These are phyloP conservation scores for Pseudococcus longispinus DNA, from an alignment of 2,888 invertebrate genomes.

Conservation along the genomic window DNA sequence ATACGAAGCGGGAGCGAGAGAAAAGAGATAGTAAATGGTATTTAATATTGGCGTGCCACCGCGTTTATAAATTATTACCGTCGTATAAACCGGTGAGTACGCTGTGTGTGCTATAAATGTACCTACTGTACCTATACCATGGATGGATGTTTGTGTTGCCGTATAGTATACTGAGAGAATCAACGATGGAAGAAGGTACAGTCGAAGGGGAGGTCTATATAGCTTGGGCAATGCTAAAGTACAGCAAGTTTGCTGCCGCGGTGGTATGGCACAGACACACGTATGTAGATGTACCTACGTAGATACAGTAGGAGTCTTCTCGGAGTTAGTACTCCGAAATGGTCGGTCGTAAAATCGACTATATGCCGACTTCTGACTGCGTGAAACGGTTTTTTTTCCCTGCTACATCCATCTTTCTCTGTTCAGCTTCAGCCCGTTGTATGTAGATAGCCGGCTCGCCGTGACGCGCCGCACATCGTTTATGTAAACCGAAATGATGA, in stretches of 20 bases:
- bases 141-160: not conserved
- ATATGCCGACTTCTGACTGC: not conserved
- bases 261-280: not conserved
- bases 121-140: not conserved
- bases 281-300: not conserved
- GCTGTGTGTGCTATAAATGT: slow-evolving; percentile 14
- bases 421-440: not conserved
- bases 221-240: not conserved
- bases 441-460: not conserved
- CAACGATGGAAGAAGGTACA: too few species aligned
- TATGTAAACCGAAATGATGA: slow-evolving; percentile 40
- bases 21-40: slow-evolving; percentile 4
- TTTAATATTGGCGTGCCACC: slow-evolving; percentile 31
- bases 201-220: not conserved
- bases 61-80: slow-evolving; percentile 31
- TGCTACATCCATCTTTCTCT: not conserved
- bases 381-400: not conserved
- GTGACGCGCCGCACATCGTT: not conserved
- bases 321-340: slow-evolving; percentile 25
- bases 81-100: slow-evolving; percentile 7
- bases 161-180: not conserved
- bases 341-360: slow-evolving; percentile 18
- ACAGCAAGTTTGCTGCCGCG: not conserved
- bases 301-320: slow-evolving; percentile 19
- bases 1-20: not conserved